Conservation (phyloP, 2,113 vertebrate species). For the Echinops telfairi region DNA sequence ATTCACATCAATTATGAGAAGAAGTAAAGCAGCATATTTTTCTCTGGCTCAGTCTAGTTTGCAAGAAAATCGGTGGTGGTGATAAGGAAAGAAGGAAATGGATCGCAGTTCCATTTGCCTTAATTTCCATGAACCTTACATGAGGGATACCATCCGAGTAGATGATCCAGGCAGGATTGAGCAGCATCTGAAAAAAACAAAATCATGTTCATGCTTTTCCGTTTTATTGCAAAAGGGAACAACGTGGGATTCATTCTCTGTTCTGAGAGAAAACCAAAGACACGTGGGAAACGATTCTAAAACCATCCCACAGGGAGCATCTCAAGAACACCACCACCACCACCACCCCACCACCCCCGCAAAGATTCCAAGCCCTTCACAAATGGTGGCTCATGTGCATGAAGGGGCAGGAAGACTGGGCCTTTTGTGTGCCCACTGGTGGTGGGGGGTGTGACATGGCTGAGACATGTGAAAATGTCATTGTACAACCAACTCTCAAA, state of each 20-base stretch:
- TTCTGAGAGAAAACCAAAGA: not conserved
- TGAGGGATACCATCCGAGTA: not conserved
- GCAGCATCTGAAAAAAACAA: not conserved
- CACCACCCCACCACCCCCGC: not conserved
- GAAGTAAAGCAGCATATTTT: conserved; percentile 11
- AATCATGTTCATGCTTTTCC: not conserved
- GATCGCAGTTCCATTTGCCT: not conserved
- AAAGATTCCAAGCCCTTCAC: not conserved
- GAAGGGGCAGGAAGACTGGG: not conserved
- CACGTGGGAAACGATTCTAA: not conserved
- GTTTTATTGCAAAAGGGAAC: not conserved
- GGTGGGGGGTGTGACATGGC: not conserved
- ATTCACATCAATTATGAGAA: not conserved
- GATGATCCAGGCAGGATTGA: not conserved
- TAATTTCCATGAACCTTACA: not conserved
- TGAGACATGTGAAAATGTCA: not conserved
- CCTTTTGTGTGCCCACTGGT: not conserved
- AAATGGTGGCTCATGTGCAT: not conserved
- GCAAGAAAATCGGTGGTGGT: not conserved
- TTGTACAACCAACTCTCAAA: not conserved
- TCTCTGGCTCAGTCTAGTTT: not conserved
- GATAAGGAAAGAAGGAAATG: not conserved
- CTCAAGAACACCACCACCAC: not conserved
- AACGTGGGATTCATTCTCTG: not conserved
- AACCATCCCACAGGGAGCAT: not conserved